These are phyloP conservation scores for Antheraea mylitta DNA, from an alignment of 1,140 invertebrate genomes.

Conservation along the genomic window DNA sequence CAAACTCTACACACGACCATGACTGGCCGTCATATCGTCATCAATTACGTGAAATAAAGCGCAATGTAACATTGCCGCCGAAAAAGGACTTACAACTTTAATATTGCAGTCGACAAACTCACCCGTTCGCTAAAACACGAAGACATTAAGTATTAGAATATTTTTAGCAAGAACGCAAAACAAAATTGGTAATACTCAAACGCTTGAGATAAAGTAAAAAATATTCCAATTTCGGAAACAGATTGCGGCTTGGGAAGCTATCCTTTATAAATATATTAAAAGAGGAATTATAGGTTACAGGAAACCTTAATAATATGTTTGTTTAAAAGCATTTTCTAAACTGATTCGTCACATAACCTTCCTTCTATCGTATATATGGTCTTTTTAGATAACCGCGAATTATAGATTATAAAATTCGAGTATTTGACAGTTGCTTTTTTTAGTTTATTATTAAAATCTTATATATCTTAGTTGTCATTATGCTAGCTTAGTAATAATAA, in stretches of 20 bases:
- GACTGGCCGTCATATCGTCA: not conserved
- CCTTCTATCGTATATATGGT: too few relatives aligned
- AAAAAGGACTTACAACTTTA: slow-evolving; percentile 11
- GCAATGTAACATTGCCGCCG: slow-evolving; percentile 1
- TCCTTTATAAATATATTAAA: slow-evolving; percentile 54
- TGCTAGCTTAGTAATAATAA: too few relatives aligned
- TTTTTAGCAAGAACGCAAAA: slow-evolving; percentile 6
- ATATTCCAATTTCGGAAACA: slow-evolving; percentile 51
- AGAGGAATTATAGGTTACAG: slow-evolving; percentile 43
- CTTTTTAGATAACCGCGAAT: too few relatives aligned
- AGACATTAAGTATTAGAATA: not conserved
- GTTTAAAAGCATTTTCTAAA: slow-evolving; percentile 8
- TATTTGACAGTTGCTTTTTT: too few relatives aligned
- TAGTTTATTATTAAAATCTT: too few relatives aligned
- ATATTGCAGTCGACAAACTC: not conserved
- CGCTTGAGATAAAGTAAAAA: slow-evolving; percentile 41
- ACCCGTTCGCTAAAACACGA: not conserved
- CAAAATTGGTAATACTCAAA: slow-evolving; percentile 19
- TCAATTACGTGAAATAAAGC: slow-evolving; percentile 15
- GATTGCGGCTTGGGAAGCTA: slow-evolving; percentile 38
- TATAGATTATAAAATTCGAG: too few relatives aligned
- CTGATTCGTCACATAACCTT: not conserved
- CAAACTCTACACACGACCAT: not conserved
- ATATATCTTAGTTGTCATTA: too few relatives aligned
- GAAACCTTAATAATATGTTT: slow-evolving; percentile 32